Percentiles rank a stretch among this genome's conserved stretches.
phyloP scores from a whole-genome alignment of 2,113 vertebrate species.

The Aspiorhynchus laticeps region DNA sequence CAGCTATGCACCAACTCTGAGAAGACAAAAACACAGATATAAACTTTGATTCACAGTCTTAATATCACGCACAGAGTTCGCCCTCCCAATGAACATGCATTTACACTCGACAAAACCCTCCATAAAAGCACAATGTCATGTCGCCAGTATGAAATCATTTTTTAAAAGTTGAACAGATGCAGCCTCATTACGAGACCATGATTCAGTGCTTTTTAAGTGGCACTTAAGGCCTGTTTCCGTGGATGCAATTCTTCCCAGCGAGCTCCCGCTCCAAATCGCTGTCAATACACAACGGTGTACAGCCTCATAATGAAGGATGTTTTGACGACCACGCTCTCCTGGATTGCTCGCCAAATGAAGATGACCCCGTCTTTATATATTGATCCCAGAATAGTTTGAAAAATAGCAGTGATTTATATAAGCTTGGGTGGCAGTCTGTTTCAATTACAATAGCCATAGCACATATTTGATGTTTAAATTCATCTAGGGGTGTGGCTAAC shows the following conservation, averaged over 20 bases:
- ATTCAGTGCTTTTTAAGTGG: conserved; percentile 37
- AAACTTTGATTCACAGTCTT: conserved; percentile 19
- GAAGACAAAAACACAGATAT: conserved; percentile 51
- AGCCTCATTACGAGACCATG: conserved; percentile 25
- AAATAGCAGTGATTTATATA: conserved; percentile 65
- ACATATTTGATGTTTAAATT: conserved; percentile 29
- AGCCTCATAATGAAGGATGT: conserved; percentile 29
- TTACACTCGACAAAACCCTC: background rate
- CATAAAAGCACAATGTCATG: conserved; percentile 1
- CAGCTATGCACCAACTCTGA: conserved; percentile 80
- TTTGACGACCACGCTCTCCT: background rate
- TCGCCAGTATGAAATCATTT: background rate
- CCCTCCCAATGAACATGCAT: background rate
- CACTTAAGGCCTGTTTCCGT: conserved; percentile 46
- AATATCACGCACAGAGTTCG: background rate
- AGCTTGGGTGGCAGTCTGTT: conserved; percentile 60
- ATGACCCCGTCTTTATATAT: conserved; percentile 30
- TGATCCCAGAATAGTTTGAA: conserved; percentile 63
- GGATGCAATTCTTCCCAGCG: conserved; percentile 20
- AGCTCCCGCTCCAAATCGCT: conserved; percentile 18
- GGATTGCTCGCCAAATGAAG: background rate
- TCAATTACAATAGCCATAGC: conserved; percentile 48
- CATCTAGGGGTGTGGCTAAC: background rate
- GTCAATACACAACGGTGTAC: conserved; percentile 32
- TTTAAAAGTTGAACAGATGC: conserved; percentile 22